Conservation (phyloP, 2,797 vertebrate genomes). For the Tauraco hartlaubi region DNA sequence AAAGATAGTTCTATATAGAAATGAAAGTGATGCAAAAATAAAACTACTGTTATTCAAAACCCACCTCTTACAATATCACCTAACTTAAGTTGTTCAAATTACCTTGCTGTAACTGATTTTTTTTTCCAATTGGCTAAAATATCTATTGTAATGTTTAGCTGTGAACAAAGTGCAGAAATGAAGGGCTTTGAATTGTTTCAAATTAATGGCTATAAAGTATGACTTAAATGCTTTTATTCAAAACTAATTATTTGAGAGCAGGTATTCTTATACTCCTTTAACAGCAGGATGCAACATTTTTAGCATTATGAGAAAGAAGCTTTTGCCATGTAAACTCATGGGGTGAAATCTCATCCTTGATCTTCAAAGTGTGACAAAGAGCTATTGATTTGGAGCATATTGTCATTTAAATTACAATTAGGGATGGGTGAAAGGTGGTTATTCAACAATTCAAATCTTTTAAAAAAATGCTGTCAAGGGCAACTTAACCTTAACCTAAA, state of each 20-base stretch:
- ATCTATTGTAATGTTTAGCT: slow-evolving; percentile 54
- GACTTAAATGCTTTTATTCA: slow-evolving; percentile 68
- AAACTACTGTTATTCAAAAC: slow-evolving; percentile 3
- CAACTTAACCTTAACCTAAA: slow-evolving; percentile 84
- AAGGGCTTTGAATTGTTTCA: slow-evolving; percentile 65
- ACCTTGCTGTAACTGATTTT: slow-evolving; percentile 1
- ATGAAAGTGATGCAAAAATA: slow-evolving; percentile 5
- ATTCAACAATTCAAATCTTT: slow-evolving; percentile 85
- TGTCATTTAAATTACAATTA: slow-evolving; percentile 99
- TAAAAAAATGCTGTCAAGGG: slow-evolving; percentile 80
- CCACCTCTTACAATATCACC: not conserved
- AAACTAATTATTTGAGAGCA: slow-evolving; percentile 64
- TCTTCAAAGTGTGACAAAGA: slow-evolving; percentile 92
- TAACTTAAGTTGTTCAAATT: slow-evolving; percentile 48
- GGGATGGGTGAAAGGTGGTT: slow-evolving; percentile 90
- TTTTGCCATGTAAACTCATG: slow-evolving; percentile 80
- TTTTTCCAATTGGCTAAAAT: slow-evolving; percentile 55
- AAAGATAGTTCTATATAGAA: not conserved
- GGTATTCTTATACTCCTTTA: slow-evolving; percentile 70
- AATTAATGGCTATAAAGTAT: slow-evolving; percentile 50
- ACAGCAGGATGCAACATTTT: slow-evolving; percentile 72
- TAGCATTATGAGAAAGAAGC: slow-evolving; percentile 73
- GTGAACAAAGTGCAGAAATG: slow-evolving; percentile 65
- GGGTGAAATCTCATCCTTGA: slow-evolving; percentile 91
- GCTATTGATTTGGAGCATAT: slow-evolving; percentile 95